Conservation (phyloP, 2,113 vertebrate species). For the Nyctibius bracteatus region DNA sequence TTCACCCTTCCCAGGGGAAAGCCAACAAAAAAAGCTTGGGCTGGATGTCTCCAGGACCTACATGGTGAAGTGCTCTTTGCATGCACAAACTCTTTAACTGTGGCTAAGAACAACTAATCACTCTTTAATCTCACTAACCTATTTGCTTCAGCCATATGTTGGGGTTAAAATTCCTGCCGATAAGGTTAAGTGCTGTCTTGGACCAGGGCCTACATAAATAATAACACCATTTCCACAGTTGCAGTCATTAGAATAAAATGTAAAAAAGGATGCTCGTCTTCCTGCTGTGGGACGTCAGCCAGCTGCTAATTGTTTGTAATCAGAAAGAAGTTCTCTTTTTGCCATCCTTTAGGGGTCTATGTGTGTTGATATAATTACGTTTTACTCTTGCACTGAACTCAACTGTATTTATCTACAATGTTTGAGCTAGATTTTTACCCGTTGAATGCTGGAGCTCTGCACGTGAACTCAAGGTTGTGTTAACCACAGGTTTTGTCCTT, state of each 20-base stretch:
- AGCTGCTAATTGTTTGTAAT: slow-evolving; percentile 6
- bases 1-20: not conserved
- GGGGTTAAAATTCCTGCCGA: slow-evolving; percentile 27
- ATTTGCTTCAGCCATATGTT: not conserved
- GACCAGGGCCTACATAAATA: not conserved
- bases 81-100: rapidly evolving
- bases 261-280: not conserved
- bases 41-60: not conserved
- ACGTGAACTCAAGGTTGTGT: not conserved
- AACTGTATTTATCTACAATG: not conserved
- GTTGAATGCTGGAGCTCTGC: not conserved
- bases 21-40: not conserved
- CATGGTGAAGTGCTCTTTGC: not conserved
- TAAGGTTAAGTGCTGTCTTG: slow-evolving; percentile 42
- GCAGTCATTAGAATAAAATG: not conserved
- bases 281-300: not conserved
- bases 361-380: not conserved
- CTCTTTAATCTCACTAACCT: slow-evolving; percentile 29
- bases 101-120: not conserved
- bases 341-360: rapidly evolving
- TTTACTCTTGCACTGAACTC: not conserved
- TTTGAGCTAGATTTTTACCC: not conserved
- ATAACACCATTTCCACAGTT: slow-evolving; percentile 6
- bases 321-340: not conserved
- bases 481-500: not conserved